These are phyloP conservation scores for Orcinus orca DNA, from an alignment of 2,113 vertebrate genomes.

Conservation along the genomic window DNA sequence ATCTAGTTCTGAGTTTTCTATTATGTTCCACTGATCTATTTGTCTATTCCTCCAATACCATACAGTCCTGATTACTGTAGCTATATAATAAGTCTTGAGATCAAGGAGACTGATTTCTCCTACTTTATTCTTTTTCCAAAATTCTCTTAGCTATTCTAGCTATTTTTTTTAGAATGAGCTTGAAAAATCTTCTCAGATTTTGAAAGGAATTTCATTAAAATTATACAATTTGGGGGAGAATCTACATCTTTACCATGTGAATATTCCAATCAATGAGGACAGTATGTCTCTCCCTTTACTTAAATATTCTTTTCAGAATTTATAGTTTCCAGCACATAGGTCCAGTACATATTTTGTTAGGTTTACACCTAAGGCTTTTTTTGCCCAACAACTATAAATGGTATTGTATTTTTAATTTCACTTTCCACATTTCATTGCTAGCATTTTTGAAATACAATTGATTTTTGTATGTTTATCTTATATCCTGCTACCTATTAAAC, in stretches of 20 bases:
- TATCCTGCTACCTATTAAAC: background rate
- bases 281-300: background rate
- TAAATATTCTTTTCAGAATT: conserved; percentile 16
- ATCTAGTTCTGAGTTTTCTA: background rate
- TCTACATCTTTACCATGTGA: background rate
- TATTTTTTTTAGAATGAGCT: background rate
- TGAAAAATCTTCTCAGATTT: background rate
- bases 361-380: background rate
- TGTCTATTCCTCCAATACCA: background rate
- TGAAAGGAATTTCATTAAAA: background rate
- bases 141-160: background rate
- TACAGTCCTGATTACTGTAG: background rate
- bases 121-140: background rate
- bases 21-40: background rate
- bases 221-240: background rate
- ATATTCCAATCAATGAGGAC: background rate
- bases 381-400: background rate
- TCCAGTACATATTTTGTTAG: background rate
- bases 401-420: background rate
- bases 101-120: background rate
- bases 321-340: background rate
- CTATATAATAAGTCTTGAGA: background rate
- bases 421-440: background rate
- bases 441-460: background rate
- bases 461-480: background rate